Percentiles rank a stretch among this genome's conserved stretches.
Conservation (phyloP, 2,113 vertebrate species). For the Semicossyphus pulcher region DNA sequence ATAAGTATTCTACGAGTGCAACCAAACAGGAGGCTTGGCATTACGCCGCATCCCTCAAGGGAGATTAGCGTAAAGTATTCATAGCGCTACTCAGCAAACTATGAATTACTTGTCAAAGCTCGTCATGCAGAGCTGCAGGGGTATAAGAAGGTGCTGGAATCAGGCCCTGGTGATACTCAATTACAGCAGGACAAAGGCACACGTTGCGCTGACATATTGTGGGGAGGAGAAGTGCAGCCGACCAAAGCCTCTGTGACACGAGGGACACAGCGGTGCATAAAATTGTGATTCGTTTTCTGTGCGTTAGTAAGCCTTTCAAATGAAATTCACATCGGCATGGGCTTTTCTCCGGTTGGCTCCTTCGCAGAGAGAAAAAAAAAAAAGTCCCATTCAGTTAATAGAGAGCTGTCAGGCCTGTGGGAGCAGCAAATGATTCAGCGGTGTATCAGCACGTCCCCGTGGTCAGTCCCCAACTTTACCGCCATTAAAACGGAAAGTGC, state of each 20-base stretch:
- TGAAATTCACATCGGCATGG: conserved; percentile 33
- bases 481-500: conserved; percentile 17
- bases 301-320: conserved; percentile 39
- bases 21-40: conserved; percentile 37
- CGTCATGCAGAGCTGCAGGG: conserved; percentile 19
- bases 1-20: conserved; percentile 48
- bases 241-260: conserved; percentile 40
- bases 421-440: conserved; percentile 3
- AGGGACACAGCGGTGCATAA: conserved; percentile 37
- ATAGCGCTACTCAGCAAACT: conserved; percentile 53
- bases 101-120: conserved; percentile 69
- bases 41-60: conserved; percentile 19
- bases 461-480: conserved; percentile 16
- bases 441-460: conserved; percentile 18
- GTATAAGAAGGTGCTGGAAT: conserved; percentile 11
- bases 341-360: conserved; percentile 25
- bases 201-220: conserved; percentile 6
- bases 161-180: conserved; percentile 48
- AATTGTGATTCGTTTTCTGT: conserved; percentile 37
- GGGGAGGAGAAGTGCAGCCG: conserved; percentile 27
- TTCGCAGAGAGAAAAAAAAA: conserved; percentile 1
- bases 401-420: conserved; percentile 36
- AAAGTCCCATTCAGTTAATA: conserved; percentile 14
- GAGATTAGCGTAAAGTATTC: conserved; percentile 58
- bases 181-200: conserved; percentile 60